Conservation (phyloP, 2,797 vertebrate species). For the Oophaga sylvatica region DNA sequence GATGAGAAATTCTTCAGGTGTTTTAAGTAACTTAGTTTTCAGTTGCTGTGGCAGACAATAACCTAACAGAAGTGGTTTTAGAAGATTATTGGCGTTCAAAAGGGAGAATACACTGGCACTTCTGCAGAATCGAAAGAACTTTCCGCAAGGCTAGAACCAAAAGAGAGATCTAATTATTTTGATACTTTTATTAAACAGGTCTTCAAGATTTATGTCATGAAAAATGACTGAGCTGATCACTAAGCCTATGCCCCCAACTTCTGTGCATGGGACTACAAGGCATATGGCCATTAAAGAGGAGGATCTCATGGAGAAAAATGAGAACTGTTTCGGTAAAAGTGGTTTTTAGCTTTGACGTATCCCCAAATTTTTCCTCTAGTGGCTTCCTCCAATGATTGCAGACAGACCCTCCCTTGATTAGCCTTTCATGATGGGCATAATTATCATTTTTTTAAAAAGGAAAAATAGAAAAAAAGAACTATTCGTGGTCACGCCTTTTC, state of each 20-base stretch:
- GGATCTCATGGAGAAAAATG: neutral
- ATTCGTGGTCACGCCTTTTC: too few species aligned
- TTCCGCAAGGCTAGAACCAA: neutral
- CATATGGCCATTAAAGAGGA: neutral
- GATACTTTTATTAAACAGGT: neutral
- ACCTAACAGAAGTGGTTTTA: conserved; percentile 1
- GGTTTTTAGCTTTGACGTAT: neutral
- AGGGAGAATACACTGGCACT: neutral
- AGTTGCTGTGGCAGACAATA: conserved; percentile 29
- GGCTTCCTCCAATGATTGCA: too few species aligned
- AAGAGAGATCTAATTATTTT: neutral
- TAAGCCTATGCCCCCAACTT: neutral
- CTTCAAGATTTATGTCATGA: neutral
- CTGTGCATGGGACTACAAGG: neutral
- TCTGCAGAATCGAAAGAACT: neutral
- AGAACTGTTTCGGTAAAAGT: neutral
- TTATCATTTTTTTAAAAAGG: too few species aligned
- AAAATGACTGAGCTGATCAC: neutral
- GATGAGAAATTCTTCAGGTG: neutral
- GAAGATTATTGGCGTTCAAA: neutral
- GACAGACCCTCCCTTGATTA: too few species aligned
- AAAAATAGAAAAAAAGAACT: too few species aligned
- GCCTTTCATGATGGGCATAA: too few species aligned
- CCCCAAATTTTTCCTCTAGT: too few species aligned
- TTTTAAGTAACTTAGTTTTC: conserved; percentile 32